Conservation (phyloP, 1,140 invertebrate genomes). For the Maconellicoccus hirsutus region DNA sequence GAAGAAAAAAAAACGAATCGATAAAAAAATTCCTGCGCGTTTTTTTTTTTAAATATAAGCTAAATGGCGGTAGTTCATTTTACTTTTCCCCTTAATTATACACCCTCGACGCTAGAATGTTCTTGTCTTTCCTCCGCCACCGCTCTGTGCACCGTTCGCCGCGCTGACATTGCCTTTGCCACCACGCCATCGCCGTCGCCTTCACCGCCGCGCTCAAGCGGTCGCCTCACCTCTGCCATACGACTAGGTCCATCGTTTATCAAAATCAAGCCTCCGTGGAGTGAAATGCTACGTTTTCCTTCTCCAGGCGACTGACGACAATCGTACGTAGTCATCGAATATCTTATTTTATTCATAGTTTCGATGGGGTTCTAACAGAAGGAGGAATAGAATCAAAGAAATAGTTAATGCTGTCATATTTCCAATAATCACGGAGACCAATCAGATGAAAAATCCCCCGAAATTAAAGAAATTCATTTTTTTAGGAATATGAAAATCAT, state of each 20-base stretch:
- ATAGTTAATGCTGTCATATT: too few relatives aligned
- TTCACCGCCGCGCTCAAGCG: background rate
- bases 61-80: conserved; percentile 22
- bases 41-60: conserved; percentile 21
- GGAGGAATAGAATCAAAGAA: too few relatives aligned
- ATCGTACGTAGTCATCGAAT: too few relatives aligned
- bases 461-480: too few relatives aligned
- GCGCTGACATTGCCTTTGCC: background rate
- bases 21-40: conserved; percentile 22
- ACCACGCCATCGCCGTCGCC: background rate
- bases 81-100: conserved; percentile 22
- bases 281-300: background rate
- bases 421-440: too few relatives aligned
- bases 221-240: background rate
- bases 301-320: conserved; percentile 6
- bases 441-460: too few relatives aligned
- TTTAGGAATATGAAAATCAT: too few relatives aligned
- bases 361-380: too few relatives aligned
- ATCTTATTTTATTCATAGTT: too few relatives aligned
- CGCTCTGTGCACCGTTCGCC: background rate
- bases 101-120: conserved; percentile 12
- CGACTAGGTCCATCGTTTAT: background rate
- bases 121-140: conserved; percentile 2
- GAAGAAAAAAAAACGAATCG: conserved; percentile 15
- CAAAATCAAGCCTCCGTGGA: background rate